phyloP scores from a whole-genome alignment of 2,888 invertebrate species.

The Drosophila emarginata region DNA sequence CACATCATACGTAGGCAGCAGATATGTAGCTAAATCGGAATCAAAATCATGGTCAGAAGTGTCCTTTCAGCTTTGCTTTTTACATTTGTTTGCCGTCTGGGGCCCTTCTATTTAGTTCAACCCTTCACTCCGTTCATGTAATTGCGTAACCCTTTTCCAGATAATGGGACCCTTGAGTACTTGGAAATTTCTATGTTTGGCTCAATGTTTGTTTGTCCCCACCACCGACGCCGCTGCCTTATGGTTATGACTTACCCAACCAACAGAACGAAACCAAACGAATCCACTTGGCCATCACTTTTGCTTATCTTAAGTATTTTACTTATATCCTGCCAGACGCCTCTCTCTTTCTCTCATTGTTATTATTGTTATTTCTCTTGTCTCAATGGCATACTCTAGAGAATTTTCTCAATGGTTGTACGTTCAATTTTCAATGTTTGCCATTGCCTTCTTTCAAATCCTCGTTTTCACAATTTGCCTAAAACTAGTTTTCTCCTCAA shows the following conservation, averaged over 20 bases:
- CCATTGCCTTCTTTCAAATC: conserved; percentile 59
- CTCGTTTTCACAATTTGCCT: conserved; percentile 27
- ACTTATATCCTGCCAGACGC: conserved; percentile 58
- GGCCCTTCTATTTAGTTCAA: background rate
- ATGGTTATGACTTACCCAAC: conserved; percentile 51
- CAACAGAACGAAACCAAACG: background rate
- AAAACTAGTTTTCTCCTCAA: background rate
- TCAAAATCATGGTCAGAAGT: conserved; percentile 53
- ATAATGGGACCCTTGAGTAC: conserved; percentile 76
- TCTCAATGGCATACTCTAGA: conserved; percentile 38
- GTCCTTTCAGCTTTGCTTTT: conserved; percentile 54
- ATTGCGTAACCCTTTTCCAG: conserved; percentile 75
- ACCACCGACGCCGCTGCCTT: conserved; percentile 24
- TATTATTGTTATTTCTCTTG: conserved; percentile 16
- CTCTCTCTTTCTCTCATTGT: conserved; percentile 24
- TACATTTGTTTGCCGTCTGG: conserved; percentile 31
- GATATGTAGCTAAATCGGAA: conserved; percentile 36
- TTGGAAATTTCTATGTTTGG: conserved; percentile 50
- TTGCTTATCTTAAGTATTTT: conserved; percentile 76
- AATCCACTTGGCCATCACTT: conserved; percentile 60
- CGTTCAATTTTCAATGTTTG: conserved; percentile 56
- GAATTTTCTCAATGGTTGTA: conserved; percentile 31
- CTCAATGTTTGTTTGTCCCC: conserved; percentile 28
- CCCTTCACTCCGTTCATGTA: conserved; percentile 54
- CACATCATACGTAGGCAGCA: conserved; percentile 2